Base-by-base conservation (phyloP, 1,140 invertebrate species). In the Arion vulgaris region DNA sequence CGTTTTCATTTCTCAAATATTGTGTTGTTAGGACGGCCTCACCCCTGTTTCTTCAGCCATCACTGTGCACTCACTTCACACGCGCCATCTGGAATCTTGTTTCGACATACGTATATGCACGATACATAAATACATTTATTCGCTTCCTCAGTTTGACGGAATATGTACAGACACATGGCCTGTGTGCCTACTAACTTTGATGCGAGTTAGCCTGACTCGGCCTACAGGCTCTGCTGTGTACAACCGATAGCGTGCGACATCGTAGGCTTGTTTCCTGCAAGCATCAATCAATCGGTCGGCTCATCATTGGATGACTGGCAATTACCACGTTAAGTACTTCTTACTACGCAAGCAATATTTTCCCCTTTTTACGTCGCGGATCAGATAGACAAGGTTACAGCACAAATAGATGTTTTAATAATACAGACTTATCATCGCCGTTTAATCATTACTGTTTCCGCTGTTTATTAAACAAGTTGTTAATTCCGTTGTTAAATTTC, bases 301-400 rank as follows among this genome's bases (percentile, higher is more conserved):
- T n/a, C 39, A 39, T 41, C 66, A 71, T 71, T 80, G 78, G 78
- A 45, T 49, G 62, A 38, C 7, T 80, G 26, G 78, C 78, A 80
- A 71, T 80, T 80, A 80, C 78, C 41, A 34, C 66, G 66, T 41
- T 71, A 80, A 66, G 51, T 78, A 78, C 51, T 66, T 57, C 57
- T 66, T 28, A 51, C 76, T 23, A 19, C 17, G 45, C 49, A 39
- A 51, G 74, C 34, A 1, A 53, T 53, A 51, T 72, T 39, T 15
- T 41, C 74, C 17, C n/a, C 45, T 51, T 76, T 76, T 76, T 53
- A 28, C 41, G 26, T 53, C 45, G 41, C 45, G 1, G 15, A 49
- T 39, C 19, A n/a, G 45, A 39, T 49, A 73, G 71, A 17, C 69
- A 34, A 72, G 2, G 74, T 26, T 76, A 53, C 11, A 57, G 32